Conservation (phyloP, 2,888 invertebrate genomes). For the Cerastis leucographa region DNA sequence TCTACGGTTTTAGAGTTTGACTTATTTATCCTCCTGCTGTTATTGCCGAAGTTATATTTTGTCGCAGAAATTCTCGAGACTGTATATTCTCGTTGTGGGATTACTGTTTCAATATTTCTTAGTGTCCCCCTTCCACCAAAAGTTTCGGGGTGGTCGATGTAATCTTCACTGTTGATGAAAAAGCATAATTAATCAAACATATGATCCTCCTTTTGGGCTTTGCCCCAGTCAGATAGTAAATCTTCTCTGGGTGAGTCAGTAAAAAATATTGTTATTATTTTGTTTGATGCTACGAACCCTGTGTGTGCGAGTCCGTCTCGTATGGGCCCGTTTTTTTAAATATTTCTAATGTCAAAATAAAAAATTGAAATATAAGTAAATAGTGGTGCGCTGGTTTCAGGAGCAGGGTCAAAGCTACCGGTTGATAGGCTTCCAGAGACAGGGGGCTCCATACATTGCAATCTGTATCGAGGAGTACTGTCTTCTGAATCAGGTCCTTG, state of each 20-base stretch:
- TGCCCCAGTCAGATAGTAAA: background rate
- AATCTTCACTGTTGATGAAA: constrained; percentile 17
- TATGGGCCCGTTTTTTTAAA: no score
- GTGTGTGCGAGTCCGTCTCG: no score
- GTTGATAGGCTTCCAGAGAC: no score
- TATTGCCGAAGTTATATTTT: background rate
- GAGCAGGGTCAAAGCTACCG: no score
- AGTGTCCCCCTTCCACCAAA: background rate
- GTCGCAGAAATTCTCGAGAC: constrained; percentile 60
- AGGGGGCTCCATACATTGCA: no score
- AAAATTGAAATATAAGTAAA: no score
- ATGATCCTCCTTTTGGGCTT: background rate
- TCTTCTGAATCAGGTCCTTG: background rate
- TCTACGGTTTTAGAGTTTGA: constrained; percentile 5
- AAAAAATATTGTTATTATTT: no score
- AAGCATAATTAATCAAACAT: background rate
- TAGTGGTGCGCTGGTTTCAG: background rate
- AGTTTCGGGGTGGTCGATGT: background rate
- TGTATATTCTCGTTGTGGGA: constrained; percentile 32
- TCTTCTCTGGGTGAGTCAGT: no score
- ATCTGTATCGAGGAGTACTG: no score
- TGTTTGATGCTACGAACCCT: no score
- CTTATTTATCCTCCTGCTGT: constrained; percentile 5
- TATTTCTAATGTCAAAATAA: no score
- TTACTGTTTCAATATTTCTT: constrained; percentile 12